Percentiles rank a stretch among this genome's conserved stretches.
Evolutionary conservation across 2,797 vertebrate genomes (phyloP).

Genomic region (Acrocephalus scirpaceus): DNA sequence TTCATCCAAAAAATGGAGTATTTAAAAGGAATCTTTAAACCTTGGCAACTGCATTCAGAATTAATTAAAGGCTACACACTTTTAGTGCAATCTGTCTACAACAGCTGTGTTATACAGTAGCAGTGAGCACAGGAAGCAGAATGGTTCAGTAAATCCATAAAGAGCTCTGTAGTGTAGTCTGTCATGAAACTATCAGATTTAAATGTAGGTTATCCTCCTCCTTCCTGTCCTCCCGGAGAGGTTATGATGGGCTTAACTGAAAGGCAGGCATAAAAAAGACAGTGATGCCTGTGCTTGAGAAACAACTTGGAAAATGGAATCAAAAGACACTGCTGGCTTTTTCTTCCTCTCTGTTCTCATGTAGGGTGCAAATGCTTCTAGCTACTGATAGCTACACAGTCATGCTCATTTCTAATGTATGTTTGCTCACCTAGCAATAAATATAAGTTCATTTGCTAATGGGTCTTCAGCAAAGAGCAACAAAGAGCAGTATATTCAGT

Average conservation of each 20-base stretch:
- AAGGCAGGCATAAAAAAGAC: neutral
- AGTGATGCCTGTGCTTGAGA: neutral
- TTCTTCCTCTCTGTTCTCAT: neutral
- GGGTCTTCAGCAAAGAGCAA: conserved; percentile 17
- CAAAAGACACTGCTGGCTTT: neutral
- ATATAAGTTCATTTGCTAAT: conserved; percentile 24
- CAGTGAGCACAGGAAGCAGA: conserved; percentile 22
- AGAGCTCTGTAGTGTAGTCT: conserved; percentile 46
- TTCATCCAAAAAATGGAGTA: conserved; percentile 13
- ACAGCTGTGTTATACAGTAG: conserved; percentile 39
- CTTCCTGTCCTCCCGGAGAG: conserved; percentile 35
- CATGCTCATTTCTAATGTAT: neutral
- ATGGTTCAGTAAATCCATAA: conserved; percentile 29
- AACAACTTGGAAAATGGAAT: neutral
- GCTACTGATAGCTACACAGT: neutral
- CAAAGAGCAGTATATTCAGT: neutral
- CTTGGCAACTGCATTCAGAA: conserved; percentile 43
- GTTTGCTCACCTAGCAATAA: conserved; percentile 28
- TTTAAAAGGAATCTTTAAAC: conserved; percentile 37
- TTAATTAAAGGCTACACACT: conserved; percentile 62
- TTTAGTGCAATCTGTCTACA: conserved; percentile 58
- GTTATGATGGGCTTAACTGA: conserved; percentile 28
- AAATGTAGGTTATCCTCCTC: conserved; percentile 68
- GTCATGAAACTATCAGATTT: conserved; percentile 59
- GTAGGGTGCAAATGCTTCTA: neutral